Evolutionary conservation across 1,140 invertebrate species (phyloP), one percentile per base, ranked within the genome.

Genomic region (Psilanteris sp.): DNA sequence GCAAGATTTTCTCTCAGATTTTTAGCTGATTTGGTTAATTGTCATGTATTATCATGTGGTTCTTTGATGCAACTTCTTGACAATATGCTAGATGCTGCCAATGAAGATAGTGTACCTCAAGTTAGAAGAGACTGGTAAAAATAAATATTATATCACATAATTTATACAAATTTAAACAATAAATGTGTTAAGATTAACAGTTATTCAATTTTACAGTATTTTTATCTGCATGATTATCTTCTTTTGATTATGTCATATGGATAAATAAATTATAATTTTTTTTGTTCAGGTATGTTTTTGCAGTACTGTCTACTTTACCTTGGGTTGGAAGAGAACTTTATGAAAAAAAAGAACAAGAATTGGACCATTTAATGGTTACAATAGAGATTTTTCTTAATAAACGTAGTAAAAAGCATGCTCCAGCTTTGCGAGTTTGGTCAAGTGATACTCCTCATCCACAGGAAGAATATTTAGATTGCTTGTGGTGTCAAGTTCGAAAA

Each of bases 401-500:
- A 86, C 90, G 97, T 34, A 94, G 92, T 43, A 97, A 97, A 80
- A 96, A 96, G 81, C 97, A 99, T 87, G 93, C 96, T 64, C 93
- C 94, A 64, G 95, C 96, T 9, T 88, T 99, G 26, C 91, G 95
- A 88, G 96, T 99, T 0, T 99, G 98, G 97, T 92, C 93, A 1
- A 92, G 93, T 41, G 96, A 98, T 83, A 92, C 93, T 2, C 97
- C 96, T 22, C 97, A 99, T 90, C 94, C 96, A 0, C 98, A 99
- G 86, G 98, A 99, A 89, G 98, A 99, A 89, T 99, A 99, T 86
- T 89, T 99, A 48, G 98, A 99, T 82, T 98, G 97, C 81, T 90
- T 99, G 0, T 99, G 97, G 97, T 94, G 96, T 3, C 98, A 99
- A 89, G 93, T 98, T 20, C 91, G 94, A 62, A 98, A 99, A 82